phyloP scores from a whole-genome alignment of 1,140 invertebrate genomes.

The Eubasilissa regina region DNA sequence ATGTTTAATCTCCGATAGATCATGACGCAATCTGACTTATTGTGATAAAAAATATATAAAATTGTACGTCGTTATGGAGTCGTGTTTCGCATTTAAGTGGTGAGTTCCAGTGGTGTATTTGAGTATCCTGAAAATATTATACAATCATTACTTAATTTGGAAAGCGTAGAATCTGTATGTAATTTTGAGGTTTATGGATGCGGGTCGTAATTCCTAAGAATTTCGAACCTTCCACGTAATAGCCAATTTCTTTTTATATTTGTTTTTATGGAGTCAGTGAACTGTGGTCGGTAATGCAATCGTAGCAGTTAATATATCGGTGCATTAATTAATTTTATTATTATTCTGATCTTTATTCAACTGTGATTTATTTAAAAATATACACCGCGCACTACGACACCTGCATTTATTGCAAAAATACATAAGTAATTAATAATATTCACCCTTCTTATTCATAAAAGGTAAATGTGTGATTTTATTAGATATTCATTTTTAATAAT shows the following conservation, averaged over 20 bases:
- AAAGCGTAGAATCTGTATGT: background rate
- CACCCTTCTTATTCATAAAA: background rate
- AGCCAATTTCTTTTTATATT: background rate
- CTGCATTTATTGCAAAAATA: background rate
- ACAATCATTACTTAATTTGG: constrained; percentile 12
- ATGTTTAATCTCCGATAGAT: no score
- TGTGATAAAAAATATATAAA: constrained; percentile 3
- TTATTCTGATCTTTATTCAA: background rate
- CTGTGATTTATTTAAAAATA: background rate
- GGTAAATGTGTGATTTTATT: no score
- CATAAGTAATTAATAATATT: background rate
- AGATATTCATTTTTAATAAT: background rate
- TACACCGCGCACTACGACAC: background rate
- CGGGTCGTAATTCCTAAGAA: background rate
- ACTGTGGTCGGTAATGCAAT: background rate
- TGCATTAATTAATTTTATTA: no score
- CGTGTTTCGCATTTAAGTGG: constrained; percentile 16
- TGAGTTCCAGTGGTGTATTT: background rate
- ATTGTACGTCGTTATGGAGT: constrained; percentile 31
- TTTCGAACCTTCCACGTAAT: background rate
- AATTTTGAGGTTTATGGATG: background rate
- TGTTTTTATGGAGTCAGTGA: constrained; percentile 7
- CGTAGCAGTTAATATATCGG: no score
- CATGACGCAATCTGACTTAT: no score
- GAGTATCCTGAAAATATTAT: background rate